These are phyloP conservation scores for Nibea coibor DNA, from an alignment of 2,113 vertebrate genomes.

Conservation along the genomic window DNA sequence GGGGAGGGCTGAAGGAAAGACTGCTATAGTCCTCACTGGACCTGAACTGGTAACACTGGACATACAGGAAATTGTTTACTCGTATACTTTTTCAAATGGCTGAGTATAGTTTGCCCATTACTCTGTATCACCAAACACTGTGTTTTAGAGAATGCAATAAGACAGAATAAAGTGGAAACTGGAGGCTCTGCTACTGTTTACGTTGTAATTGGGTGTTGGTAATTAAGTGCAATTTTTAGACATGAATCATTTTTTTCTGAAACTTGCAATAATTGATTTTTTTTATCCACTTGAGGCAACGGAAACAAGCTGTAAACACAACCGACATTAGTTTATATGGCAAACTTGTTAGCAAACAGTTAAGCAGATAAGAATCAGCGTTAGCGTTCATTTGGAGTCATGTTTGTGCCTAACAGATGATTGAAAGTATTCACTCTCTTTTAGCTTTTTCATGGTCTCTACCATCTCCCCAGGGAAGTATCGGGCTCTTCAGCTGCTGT, in stretches of 20 bases:
- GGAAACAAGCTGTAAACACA: neutral
- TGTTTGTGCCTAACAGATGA: neutral
- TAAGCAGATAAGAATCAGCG: neutral
- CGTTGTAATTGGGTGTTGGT: neutral
- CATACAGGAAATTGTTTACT: neutral
- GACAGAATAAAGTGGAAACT: neutral
- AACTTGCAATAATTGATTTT: neutral
- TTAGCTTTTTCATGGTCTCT: neutral
- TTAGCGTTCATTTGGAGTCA: neutral
- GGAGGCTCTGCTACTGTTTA: neutral
- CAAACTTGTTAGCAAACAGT: neutral
- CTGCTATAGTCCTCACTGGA: constrained; percentile 88
- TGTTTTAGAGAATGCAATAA: neutral
- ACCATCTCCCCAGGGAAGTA: neutral
- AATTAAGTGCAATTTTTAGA: neutral
- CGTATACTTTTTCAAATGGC: neutral
- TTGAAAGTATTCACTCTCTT: neutral
- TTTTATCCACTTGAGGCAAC: too few species aligned
- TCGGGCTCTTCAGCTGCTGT: neutral
- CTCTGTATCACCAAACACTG: neutral
- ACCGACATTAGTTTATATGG: neutral
- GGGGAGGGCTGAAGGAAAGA: constrained; percentile 61
- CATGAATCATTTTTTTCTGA: neutral
- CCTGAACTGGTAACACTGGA: constrained; percentile 87
- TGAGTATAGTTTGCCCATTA: neutral